These are phyloP conservation scores for Temnothorax curvispinosus DNA, from an alignment of 1,140 invertebrate genomes.

Conservation along the genomic window DNA sequence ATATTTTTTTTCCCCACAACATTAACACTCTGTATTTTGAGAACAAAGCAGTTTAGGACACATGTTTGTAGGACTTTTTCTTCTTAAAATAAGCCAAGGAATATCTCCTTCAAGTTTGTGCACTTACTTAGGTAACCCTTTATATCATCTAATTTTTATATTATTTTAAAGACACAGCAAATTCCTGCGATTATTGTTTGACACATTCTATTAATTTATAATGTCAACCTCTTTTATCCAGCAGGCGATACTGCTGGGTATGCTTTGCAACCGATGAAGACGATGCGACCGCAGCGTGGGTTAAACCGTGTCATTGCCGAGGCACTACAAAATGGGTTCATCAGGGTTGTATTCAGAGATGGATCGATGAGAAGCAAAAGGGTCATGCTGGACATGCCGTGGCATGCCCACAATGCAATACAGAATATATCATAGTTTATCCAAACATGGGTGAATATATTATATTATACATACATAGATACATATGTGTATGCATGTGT, in stretches of 20 bases:
- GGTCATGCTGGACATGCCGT: constrained; percentile 94
- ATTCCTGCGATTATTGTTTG: neutral
- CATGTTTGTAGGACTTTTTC: no score
- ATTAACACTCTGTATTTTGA: no score
- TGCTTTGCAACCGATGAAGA: constrained; percentile 99
- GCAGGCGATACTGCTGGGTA: constrained; percentile 93
- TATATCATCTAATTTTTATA: no score
- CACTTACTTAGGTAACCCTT: no score
- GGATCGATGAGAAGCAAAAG: constrained; percentile 99
- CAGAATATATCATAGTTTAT: constrained; percentile 97
- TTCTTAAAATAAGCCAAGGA: no score
- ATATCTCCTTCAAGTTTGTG: no score
- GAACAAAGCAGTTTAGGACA: no score
- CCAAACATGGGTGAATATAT: constrained; percentile 92
- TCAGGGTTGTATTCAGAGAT: constrained; percentile 97
- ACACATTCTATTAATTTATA: constrained; percentile 30
- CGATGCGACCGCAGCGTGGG: constrained; percentile 95
- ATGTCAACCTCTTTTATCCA: constrained; percentile 15
- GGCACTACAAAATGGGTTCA: constrained; percentile 99
- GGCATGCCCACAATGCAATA: constrained; percentile 97
- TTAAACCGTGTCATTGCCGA: constrained; percentile 97
- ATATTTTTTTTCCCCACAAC: no score
- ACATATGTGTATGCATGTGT: neutral
- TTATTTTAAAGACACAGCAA: neutral
- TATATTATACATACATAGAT: neutral